Base-by-base conservation (phyloP, 2,888 invertebrate genomes). In the Heptascelio sp. region DNA sequence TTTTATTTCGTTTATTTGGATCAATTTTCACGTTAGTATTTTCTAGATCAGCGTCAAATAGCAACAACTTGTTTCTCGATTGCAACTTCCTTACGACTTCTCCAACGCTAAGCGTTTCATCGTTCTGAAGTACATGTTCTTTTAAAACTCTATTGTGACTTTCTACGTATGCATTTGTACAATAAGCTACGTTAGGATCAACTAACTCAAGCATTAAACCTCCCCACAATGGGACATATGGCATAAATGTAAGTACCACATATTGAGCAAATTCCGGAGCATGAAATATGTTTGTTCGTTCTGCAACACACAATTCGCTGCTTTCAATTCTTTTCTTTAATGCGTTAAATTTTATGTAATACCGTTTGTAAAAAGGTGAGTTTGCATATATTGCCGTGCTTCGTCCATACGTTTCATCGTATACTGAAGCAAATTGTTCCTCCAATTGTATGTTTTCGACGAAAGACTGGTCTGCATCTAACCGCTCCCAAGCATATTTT, bases 91-190 rank as follows among this genome's bases (percentile, higher is more conserved):
- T 2, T 30, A 57, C 15, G n/a, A 57, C 70, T 5, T 72, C 72
- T 6, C 40, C 72, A 13, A 71, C 19, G 17, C 60, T 53, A 2
- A 51, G 37, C n/a, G 60, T 60, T 34, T 40, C 1, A 37, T 71
- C 59, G 6, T n/a, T n/a, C 0, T 73, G 4, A 0, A 73, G 17
- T 17, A 62, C 23, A 34, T 15, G 13, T 51, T 62, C 26, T 26
- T 79, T 80, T 4, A 80, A 21, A 0, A 51, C 55, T 21, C 46
- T 46, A 15, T 80, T 60, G 17, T 68, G 67, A 15, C 70, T 76
- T 72, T 86, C 85, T 2, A 83, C 60, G 4, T 76, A 82, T 13
- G 85, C 85, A 53, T 87, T 86, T 9, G 80, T 86, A 9, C 85
- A 34, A 40, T 83, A 70, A n/a, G 82, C 83, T 34, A 86, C 73